A percentile compares a stretch with the other conserved stretches of the same genome.
Conservation (phyloP, 2,888 invertebrate genomes). For the Ctena decussata region DNA sequence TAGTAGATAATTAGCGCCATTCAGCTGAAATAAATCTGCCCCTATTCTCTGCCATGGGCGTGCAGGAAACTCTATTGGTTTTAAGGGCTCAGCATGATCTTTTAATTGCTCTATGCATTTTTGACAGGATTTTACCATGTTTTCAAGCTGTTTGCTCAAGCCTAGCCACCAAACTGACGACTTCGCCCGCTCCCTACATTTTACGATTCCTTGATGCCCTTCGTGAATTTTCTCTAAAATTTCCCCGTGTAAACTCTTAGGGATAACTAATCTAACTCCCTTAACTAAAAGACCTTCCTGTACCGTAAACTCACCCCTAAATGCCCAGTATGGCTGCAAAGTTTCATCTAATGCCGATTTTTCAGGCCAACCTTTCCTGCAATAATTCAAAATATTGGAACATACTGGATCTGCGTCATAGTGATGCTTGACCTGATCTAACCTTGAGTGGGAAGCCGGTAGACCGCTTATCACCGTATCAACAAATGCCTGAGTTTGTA, state of each 20-base stretch:
- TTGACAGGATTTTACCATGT: conserved; percentile 52
- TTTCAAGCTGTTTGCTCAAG: conserved; percentile 40
- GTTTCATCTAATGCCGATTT: neutral
- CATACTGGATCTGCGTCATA: neutral
- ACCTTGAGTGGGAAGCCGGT: conserved; percentile 25
- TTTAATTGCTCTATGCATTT: conserved; percentile 41
- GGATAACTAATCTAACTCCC: conserved; percentile 48
- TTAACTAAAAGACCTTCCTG: conserved; percentile 38
- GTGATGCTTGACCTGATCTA: neutral
- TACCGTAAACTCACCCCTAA: conserved; percentile 42
- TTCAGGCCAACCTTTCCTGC: conserved; percentile 24
- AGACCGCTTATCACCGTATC: conserved; percentile 39
- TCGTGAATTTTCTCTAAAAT: conserved; percentile 58
- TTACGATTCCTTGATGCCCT: conserved; percentile 60
- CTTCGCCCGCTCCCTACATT: conserved; percentile 64
- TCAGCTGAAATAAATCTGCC: conserved; percentile 66
- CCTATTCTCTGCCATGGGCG: conserved; percentile 70
- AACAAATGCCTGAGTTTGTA: conserved; percentile 32
- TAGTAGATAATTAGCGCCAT: conserved; percentile 51
- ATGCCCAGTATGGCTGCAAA: conserved; percentile 41
- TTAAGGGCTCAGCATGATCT: conserved; percentile 61
- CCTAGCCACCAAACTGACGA: conserved; percentile 65
- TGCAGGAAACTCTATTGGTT: conserved; percentile 56
- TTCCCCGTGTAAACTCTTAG: conserved; percentile 31
- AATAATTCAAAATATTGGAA: neutral